Conservation (phyloP, 2,797 vertebrate species). For the Capromys pilorides region DNA sequence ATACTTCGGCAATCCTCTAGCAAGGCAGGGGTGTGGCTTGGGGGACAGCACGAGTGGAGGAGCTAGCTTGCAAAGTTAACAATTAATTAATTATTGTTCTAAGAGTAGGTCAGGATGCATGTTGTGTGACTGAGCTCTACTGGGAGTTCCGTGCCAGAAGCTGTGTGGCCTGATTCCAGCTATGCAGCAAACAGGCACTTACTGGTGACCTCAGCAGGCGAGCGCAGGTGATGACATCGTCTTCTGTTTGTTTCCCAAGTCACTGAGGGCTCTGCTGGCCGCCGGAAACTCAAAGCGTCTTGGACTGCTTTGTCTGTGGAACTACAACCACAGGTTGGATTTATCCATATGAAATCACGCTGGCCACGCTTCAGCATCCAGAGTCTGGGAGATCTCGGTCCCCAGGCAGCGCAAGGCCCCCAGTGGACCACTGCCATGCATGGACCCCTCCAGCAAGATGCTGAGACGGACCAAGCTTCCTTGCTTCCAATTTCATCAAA, state of each 20-base stretch:
- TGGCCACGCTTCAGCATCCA: rapidly evolving
- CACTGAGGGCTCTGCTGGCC: neutral
- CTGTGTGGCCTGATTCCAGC: neutral
- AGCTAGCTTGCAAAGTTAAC: neutral
- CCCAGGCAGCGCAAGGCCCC: neutral
- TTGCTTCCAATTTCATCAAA: neutral
- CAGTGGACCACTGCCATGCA: rapidly evolving
- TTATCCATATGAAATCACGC: neutral
- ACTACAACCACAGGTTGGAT: neutral
- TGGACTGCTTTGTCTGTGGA: neutral
- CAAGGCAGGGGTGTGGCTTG: neutral
- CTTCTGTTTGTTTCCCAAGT: neutral
- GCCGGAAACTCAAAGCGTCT: neutral
- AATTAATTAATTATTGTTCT: neutral
- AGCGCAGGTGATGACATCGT: neutral
- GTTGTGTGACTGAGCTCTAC: neutral
- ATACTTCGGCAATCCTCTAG: neutral
- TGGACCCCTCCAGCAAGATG: rapidly evolving
- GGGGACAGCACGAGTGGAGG: neutral
- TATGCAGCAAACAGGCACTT: neutral
- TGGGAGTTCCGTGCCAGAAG: neutral
- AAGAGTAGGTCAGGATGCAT: neutral
- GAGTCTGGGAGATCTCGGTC: neutral
- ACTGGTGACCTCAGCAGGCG: neutral
- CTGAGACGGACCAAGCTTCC: neutral